Evolutionary conservation across 2,888 invertebrate species (phyloP), one percentile per base, ranked within the genome.

Genomic region (Tinea semifulvella): DNA sequence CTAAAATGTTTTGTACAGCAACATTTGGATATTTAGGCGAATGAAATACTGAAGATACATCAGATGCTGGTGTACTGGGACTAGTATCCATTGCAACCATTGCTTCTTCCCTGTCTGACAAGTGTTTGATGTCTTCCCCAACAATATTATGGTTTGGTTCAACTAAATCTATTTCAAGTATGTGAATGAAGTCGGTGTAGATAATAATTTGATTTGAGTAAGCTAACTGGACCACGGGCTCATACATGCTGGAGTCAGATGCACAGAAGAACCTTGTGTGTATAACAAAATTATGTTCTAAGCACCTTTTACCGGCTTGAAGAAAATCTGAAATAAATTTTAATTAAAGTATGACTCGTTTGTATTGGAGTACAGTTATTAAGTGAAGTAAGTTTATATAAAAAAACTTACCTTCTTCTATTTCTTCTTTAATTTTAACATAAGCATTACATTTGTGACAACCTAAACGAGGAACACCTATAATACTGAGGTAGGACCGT

Each of bases 251-350:
- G 56, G 89, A 91, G 42, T 94, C 92, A 36, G 91, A 88, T n/a
- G 92, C 91, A 55, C 94, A 89, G 61, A 93, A 92, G 66, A 95
- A 94, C 63, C 92, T 92, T 53, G 94, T 94, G 70, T 97, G 96
- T 51, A 96, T 88, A 39, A 95, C 94, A 54, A 95, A 88, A 61
- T 95, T 94, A 66, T 97, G 96, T 60, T 90, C 88, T 46, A 94
- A 76, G 64, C 97, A 97, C 54, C 90, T 75, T 59, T 87, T 85
- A 43, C 88, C 84, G 55, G 86, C 85, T 55, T 86, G 86, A 48
- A 79, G 68, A 58, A 76, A 80, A 68, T 67, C 67, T 77, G 70
- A 26, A 66, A 51, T 43, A 27, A 27, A 28, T 36, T 4, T 26
- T 2, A 26, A 6, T 26, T 26, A 26, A n/a, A n/a, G n/a, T n/a